Evolutionary conservation across 1,140 invertebrate genomes (phyloP).

Genomic region (Bombus breviceps): DNA sequence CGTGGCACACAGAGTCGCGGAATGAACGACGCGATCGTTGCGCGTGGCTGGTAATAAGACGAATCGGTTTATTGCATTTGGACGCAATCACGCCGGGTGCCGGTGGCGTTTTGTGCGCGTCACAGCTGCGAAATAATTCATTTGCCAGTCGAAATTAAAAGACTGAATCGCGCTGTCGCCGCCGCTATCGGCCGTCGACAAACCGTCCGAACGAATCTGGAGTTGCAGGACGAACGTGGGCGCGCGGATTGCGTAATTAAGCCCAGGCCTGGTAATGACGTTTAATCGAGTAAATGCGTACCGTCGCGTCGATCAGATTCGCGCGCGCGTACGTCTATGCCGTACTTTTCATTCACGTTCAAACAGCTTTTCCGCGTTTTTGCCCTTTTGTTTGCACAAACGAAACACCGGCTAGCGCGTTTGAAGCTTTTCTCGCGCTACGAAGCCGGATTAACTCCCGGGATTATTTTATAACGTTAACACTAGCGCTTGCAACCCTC

Average conservation of each 20-base stretch:
- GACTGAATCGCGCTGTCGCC: slow-evolving; percentile 18
- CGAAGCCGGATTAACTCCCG: slow-evolving; percentile 23
- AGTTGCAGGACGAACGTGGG: slow-evolving; percentile 28
- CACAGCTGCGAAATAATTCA: slow-evolving; percentile 30
- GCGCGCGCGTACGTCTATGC: not conserved
- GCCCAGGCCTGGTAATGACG: slow-evolving; percentile 58
- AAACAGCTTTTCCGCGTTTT: slow-evolving; percentile 56
- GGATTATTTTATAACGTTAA: slow-evolving; percentile 50
- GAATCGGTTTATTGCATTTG: slow-evolving; percentile 54
- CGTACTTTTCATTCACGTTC: slow-evolving; percentile 59
- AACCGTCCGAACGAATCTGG: slow-evolving; percentile 57
- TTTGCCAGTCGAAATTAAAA: slow-evolving; percentile 55
- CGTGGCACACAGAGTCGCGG: no score
- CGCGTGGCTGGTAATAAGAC: slow-evolving; percentile 53
- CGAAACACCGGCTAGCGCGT: slow-evolving; percentile 40
- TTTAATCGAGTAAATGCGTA: slow-evolving; percentile 63
- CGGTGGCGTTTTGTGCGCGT: slow-evolving; percentile 1
- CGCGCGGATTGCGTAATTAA: slow-evolving; percentile 62
- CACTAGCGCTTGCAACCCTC: not conserved
- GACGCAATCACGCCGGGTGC: slow-evolving; percentile 25
- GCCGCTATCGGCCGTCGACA: slow-evolving; percentile 30
- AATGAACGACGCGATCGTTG: no score
- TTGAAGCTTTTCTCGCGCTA: slow-evolving; percentile 40
- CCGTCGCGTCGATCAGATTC: slow-evolving; percentile 41
- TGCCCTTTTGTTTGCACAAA: slow-evolving; percentile 44